A percentile compares a stretch with the other conserved stretches of the same genome.
Evolutionary conservation across 1,140 invertebrate species (phyloP).

Genomic region (Drosophila tsacasi): DNA sequence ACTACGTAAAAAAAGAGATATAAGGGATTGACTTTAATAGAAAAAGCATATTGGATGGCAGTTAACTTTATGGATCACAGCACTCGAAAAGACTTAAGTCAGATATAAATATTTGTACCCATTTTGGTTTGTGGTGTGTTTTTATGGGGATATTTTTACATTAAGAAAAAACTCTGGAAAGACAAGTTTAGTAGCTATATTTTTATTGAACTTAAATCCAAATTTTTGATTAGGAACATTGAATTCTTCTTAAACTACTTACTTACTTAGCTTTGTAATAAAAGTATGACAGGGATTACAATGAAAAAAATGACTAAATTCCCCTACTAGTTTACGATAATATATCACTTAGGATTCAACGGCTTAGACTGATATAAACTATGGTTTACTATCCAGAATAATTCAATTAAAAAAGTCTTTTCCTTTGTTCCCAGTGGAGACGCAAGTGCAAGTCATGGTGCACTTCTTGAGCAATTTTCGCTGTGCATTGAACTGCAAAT

Average conservation of each 20-base stretch:
- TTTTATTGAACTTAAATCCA: background rate
- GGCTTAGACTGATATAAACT: background rate
- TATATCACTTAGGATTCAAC: background rate
- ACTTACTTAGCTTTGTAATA: too few species aligned
- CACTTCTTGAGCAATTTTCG: conserved; percentile 77
- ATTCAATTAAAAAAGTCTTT: too few species aligned
- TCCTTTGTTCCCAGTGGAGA: conserved; percentile 32
- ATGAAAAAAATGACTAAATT: background rate
- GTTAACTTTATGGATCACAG: background rate
- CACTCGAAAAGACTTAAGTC: background rate
- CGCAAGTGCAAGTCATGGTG: conserved; percentile 67
- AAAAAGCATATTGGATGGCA: background rate
- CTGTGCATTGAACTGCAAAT: conserved; percentile 79
- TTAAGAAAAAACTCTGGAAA: background rate
- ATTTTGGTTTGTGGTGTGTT: fast-evolving
- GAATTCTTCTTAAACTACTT: too few species aligned
- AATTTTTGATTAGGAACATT: background rate
- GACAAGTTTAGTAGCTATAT: background rate
- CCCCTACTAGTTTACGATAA: background rate
- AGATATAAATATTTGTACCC: background rate
- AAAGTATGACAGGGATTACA: too few species aligned
- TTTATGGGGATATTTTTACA: background rate
- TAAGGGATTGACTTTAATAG: background rate
- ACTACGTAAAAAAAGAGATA: background rate
- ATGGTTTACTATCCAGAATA: too few species aligned